These are phyloP conservation scores for Prietella phreatophila DNA, from an alignment of 2,113 vertebrate genomes.

Conservation along the genomic window DNA sequence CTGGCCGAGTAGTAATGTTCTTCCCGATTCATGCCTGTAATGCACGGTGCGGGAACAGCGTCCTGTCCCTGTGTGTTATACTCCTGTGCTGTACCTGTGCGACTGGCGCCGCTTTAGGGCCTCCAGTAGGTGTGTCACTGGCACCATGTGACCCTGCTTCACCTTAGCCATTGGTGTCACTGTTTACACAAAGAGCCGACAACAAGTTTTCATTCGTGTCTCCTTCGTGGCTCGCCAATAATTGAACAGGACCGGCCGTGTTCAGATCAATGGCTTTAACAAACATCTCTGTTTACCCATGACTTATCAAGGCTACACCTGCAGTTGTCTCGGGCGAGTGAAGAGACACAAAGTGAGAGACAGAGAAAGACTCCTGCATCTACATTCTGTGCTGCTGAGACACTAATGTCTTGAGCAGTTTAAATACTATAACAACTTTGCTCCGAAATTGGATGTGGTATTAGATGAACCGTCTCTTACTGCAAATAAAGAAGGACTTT, in stretches of 20 bases:
- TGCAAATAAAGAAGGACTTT: neutral
- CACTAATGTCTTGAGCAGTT: neutral
- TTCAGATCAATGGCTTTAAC: conserved; percentile 71
- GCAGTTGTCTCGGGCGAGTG: conserved; percentile 42
- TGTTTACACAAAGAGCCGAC: conserved; percentile 66
- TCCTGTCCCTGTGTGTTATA: conserved; percentile 54
- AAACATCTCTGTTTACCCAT: conserved; percentile 67
- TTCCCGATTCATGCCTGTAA: conserved; percentile 86
- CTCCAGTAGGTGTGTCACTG: conserved; percentile 71
- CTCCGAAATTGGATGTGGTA: neutral
- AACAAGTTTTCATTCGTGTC: conserved; percentile 59
- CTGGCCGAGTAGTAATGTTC: conserved; percentile 84
- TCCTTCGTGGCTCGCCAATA: conserved; percentile 59
- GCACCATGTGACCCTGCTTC: conserved; percentile 73
- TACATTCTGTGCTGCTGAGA: neutral
- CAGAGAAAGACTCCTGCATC: neutral
- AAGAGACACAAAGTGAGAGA: conserved; percentile 29
- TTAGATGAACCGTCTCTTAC: neutral
- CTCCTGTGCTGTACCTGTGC: conserved; percentile 62
- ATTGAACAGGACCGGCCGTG: conserved; percentile 63
- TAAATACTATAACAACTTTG: neutral
- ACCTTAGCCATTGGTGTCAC: conserved; percentile 66
- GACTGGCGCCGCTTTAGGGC: conserved; percentile 66
- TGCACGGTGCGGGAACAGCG: conserved; percentile 54
- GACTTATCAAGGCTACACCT: conserved; percentile 63